Conservation (phyloP, 2,113 vertebrate species). For the Bolborhynchus lineola region DNA sequence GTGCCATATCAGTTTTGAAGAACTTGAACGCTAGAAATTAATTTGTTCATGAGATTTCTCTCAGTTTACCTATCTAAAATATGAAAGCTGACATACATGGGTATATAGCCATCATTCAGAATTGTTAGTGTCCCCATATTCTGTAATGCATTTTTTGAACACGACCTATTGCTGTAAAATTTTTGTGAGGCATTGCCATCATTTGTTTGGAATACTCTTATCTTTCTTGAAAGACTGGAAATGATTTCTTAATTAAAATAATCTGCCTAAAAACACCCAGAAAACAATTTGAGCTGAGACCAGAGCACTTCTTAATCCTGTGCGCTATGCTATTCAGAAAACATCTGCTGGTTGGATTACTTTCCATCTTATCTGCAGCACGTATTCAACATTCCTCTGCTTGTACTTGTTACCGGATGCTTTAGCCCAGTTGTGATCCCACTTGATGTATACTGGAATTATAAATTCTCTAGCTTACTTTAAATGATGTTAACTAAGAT, state of each 20-base stretch:
- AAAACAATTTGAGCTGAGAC: neutral
- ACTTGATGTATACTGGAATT: neutral
- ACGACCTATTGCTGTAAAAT: neutral
- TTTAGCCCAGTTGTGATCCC: conserved; percentile 13
- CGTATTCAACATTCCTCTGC: conserved; percentile 18
- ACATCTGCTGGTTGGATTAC: neutral
- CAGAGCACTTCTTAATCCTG: neutral
- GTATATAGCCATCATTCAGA: neutral
- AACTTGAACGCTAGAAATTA: neutral
- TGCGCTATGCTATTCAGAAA: neutral
- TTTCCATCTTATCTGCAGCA: conserved; percentile 36
- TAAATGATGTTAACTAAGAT: neutral
- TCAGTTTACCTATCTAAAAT: neutral
- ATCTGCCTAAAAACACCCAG: neutral
- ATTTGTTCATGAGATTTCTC: neutral
- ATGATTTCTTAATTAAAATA: conserved; percentile 6
- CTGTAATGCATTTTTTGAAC: neutral
- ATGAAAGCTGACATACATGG: neutral
- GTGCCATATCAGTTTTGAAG: neutral
- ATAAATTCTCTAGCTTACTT: neutral
- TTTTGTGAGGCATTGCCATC: neutral
- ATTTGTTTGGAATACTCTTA: neutral
- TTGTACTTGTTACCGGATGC: neutral
- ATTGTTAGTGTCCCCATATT: neutral
- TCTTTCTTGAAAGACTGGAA: neutral